Conservation (phyloP, 2,797 vertebrate genomes). For the Cryptoprocta ferox region DNA sequence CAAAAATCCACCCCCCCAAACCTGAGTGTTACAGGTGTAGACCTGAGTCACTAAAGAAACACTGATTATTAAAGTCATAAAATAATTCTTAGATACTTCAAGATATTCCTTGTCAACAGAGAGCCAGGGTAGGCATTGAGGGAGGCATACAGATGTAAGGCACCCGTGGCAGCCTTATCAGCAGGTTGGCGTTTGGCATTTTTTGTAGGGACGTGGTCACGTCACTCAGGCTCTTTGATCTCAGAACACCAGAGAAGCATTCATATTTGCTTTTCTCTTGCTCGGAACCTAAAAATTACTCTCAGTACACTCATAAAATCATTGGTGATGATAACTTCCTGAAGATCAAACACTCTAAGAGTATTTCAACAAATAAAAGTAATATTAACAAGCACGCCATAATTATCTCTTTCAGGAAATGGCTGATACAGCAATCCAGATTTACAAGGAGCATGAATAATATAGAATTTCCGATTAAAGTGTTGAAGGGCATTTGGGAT, state of each 20-base stretch:
- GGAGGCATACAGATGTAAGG: neutral
- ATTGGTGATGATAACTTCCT: neutral
- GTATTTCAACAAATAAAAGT: neutral
- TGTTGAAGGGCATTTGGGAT: neutral
- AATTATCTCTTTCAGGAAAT: neutral
- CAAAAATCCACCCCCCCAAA: neutral
- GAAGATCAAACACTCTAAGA: neutral
- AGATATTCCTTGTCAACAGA: neutral
- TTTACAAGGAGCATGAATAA: neutral
- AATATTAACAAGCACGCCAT: neutral
- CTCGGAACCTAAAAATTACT: neutral
- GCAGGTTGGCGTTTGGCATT: neutral
- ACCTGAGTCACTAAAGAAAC: constrained; percentile 20
- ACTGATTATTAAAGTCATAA: neutral
- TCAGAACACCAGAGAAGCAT: neutral
- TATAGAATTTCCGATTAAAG: neutral
- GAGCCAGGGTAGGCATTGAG: rapidly evolving
- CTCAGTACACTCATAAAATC: constrained; percentile 30
- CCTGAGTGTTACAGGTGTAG: neutral
- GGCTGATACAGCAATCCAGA: neutral
- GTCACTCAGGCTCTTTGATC: constrained; percentile 13
- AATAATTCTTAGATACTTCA: constrained; percentile 13
- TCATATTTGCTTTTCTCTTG: constrained; percentile 55
- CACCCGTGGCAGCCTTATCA: neutral
- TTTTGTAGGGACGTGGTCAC: neutral